These are phyloP conservation scores for Crocuta crocuta DNA, from an alignment of 2,113 vertebrate genomes.

Conservation along the genomic window DNA sequence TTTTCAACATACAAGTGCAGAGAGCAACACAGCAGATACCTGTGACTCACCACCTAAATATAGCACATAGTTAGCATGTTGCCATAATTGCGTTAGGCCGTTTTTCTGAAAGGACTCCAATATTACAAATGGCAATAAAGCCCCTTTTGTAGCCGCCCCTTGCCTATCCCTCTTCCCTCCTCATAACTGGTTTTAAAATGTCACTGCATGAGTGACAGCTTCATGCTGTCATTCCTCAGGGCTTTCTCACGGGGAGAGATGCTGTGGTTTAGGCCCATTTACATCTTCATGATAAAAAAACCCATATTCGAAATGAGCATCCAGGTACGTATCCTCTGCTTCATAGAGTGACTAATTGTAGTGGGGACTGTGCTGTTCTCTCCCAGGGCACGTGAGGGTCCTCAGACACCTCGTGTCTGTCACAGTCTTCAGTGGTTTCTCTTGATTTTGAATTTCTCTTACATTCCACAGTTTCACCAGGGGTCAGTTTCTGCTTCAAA, in stretches of 20 bases:
- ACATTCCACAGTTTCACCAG: background rate
- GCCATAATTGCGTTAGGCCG: background rate
- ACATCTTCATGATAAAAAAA: background rate
- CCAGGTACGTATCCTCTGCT: background rate
- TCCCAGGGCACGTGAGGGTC: background rate
- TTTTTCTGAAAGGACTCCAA: background rate
- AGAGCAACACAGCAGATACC: background rate
- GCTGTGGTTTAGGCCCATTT: background rate
- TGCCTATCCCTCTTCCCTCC: background rate
- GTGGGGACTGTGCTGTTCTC: background rate
- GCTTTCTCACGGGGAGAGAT: background rate
- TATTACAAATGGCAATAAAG: background rate
- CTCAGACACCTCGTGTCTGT: background rate
- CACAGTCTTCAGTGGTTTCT: background rate
- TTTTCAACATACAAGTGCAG: background rate
- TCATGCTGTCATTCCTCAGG: background rate
- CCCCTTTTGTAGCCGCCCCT: background rate
- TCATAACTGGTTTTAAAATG: constrained; percentile 54
- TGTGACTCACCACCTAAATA: background rate
- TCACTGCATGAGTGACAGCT: background rate
- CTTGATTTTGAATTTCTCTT: constrained; percentile 19
- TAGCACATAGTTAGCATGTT: constrained; percentile 25
- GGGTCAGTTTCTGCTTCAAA: background rate
- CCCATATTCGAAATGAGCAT: background rate
- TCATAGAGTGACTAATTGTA: background rate